These are phyloP conservation scores for Parnassius apollo DNA, from an alignment of 2,888 invertebrate species.

Conservation along the genomic window DNA sequence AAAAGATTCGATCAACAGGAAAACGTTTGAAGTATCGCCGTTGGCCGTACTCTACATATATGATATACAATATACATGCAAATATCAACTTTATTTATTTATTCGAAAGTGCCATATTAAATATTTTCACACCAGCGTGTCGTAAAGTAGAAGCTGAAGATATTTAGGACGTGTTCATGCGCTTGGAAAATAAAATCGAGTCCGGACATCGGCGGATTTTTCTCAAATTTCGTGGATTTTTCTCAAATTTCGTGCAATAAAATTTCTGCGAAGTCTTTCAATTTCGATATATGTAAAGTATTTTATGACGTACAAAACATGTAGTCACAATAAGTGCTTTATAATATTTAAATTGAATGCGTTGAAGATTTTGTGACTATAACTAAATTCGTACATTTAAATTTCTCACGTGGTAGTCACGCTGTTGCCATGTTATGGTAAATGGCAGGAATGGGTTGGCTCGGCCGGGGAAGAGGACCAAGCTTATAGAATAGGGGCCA, in stretches of 20 bases:
- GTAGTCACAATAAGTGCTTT: too few species aligned
- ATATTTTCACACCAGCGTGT: background rate
- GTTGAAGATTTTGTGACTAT: too few species aligned
- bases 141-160: constrained; percentile 15
- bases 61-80: background rate
- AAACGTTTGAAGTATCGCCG: constrained; percentile 44
- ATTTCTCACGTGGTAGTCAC: too few species aligned
- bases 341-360: too few species aligned
- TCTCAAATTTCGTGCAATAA: constrained; percentile 27
- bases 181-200: constrained; percentile 35
- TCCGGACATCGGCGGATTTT: constrained; percentile 26
- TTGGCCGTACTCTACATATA: constrained; percentile 21
- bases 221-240: constrained; percentile 29
- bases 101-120: background rate
- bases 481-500: too few species aligned
- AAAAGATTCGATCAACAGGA: constrained; percentile 53
- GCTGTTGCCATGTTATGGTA: too few species aligned
- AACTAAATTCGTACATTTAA: too few species aligned
- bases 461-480: too few species aligned
- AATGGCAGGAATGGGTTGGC: too few species aligned
- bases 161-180: constrained; percentile 34
- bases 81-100: background rate
- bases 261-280: constrained; percentile 18
- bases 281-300: background rate
- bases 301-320: too few species aligned